Conservation (phyloP, 2,888 invertebrate genomes). For the Drosophila putrida region DNA sequence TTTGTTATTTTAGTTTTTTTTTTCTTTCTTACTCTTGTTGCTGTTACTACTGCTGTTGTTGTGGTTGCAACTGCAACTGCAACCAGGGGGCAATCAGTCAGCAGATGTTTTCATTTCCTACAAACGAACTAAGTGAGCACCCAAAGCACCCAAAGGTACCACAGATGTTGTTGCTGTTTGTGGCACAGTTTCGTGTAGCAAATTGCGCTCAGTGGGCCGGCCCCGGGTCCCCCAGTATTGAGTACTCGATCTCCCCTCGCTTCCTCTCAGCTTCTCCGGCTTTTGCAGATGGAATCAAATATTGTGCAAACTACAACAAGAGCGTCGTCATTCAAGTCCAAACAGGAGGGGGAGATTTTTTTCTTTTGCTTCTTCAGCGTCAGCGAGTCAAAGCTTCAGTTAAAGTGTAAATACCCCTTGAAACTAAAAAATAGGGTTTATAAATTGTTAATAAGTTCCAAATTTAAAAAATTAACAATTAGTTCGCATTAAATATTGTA, state of each 20-base stretch:
- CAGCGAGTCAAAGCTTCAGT: slow-evolving; percentile 26
- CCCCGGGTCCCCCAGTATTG: slow-evolving; percentile 62
- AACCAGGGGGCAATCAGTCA: slow-evolving; percentile 81
- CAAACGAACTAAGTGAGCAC: slow-evolving; percentile 63
- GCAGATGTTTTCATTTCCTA: slow-evolving; percentile 82
- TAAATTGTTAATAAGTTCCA: neutral
- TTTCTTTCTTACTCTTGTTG: neutral
- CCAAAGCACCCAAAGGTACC: slow-evolving; percentile 62
- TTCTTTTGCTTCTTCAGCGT: slow-evolving; percentile 29
- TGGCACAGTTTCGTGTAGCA: slow-evolving; percentile 79
- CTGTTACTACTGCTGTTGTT: slow-evolving; percentile 8
- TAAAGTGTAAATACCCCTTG: slow-evolving; percentile 34
- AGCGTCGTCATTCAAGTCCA: slow-evolving; percentile 73
- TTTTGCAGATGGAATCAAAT: slow-evolving; percentile 78
- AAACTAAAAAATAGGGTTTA: neutral
- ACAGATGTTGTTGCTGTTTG: slow-evolving; percentile 63
- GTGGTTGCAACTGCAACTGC: slow-evolving; percentile 52
- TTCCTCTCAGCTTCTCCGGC: slow-evolving; percentile 22
- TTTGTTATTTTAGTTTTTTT: slow-evolving; percentile 30
- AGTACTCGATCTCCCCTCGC: slow-evolving; percentile 29
- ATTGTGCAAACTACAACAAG: slow-evolving; percentile 77
- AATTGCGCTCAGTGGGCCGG: slow-evolving; percentile 77
- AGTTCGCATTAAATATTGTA: neutral
- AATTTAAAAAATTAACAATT: too few species aligned
- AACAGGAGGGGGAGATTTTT: slow-evolving; percentile 47